Base-by-base conservation (phyloP, 2,888 invertebrate species). In the Allacma fusca region DNA sequence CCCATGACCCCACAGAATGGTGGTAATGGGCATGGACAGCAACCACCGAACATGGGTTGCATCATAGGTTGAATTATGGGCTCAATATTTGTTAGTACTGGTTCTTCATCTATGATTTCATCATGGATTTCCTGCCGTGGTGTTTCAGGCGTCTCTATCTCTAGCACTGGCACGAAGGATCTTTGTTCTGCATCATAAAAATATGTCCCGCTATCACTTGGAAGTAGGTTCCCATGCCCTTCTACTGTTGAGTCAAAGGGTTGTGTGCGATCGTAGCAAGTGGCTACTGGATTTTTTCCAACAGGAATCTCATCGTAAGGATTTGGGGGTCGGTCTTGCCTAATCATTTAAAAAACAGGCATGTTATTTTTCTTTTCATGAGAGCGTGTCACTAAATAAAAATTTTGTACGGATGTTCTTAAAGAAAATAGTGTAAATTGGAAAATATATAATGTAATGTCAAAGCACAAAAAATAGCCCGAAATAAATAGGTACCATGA, bases 301-400 rank as follows among this genome's bases (percentile, higher is more conserved):
- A 81, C 81, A 4, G 83, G 83, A 1, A 80, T 76, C 44, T 83
- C 83, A 64, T 83, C 83, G 69, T 81, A 82, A 0, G 81, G 79
- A 69, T 80, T 81, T 19, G 70, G 65, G 21, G 73, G 71, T 23
- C 81, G 62, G 0, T 59, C 68, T 5, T 44, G 24, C 7, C 82
- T 73, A 24, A 29, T 5, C 28, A 68, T 34, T 5, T 7, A 19
- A 59, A 28, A 50, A 50, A 50, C 19, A 19, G 50, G 13, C 13
- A 40, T 24, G 44, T 24, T 19, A 70, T 43, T 29, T 62, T n/a
- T n/a, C n/a, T n/a, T n/a, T n/a, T n/a, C n/a, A n/a, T n/a, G n/a
- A n/a, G n/a, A n/a, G n/a, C n/a, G n/a, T n/a, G n/a, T n/a, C n/a
- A n/a, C n/a, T n/a, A n/a, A n/a, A n/a, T n/a, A n/a, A n/a, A n/a